Conservation (phyloP, 2,888 invertebrate species). For the Standfussiana lucernea region DNA sequence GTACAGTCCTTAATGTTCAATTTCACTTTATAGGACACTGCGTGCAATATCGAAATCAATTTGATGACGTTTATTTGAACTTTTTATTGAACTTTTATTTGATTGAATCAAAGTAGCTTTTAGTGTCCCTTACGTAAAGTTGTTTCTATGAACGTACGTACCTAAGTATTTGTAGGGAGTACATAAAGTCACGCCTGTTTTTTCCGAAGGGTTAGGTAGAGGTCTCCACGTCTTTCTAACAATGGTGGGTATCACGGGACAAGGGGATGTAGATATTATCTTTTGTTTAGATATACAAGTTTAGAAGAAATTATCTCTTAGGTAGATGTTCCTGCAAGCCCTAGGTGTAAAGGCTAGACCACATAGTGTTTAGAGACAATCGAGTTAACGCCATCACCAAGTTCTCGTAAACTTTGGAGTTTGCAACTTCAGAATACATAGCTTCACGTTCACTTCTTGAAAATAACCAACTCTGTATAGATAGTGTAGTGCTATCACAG, state of each 20-base stretch:
- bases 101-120: constrained; percentile 15
- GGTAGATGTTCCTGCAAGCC: neutral
- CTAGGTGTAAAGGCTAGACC: neutral
- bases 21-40: constrained; percentile 65
- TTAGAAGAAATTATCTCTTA: neutral
- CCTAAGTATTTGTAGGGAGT: neutral
- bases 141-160: neutral
- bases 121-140: neutral
- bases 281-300: neutral
- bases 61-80: constrained; percentile 56
- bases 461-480: neutral
- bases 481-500: neutral
- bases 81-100: constrained; percentile 50
- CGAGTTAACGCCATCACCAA: neutral
- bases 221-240: neutral
- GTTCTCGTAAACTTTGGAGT: constrained; percentile 17
- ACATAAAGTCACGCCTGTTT: neutral
- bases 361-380: constrained; percentile 11
- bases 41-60: constrained; percentile 65
- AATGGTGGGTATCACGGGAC: neutral
- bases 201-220: neutral
- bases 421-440: neutral
- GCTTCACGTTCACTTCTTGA: neutral
- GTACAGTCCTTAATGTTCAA: constrained; percentile 58
- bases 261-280: neutral